phyloP scores from a whole-genome alignment of 30 jellyfish, hydroid and myxozoan species.

The Nemopilema nomurai region DNA sequence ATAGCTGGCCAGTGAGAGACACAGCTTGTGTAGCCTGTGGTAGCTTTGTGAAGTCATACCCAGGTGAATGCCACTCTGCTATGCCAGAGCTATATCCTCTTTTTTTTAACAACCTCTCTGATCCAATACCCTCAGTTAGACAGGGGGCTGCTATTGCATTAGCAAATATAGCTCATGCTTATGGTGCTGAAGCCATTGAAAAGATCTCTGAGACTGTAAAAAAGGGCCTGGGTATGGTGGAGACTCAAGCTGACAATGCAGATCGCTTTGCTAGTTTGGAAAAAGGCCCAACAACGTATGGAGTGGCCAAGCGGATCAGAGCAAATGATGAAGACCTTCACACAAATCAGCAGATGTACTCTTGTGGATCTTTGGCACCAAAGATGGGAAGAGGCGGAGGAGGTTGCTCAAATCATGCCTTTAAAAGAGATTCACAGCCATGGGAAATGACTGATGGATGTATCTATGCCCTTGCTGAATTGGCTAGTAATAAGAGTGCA shows the following conservation, averaged over 20 bases:
- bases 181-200: conserved; percentile 70
- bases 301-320: conserved; percentile 82
- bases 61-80: conserved; percentile 59
- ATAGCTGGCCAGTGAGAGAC: conserved; percentile 99
- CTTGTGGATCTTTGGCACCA: conserved; percentile 99
- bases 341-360: conserved; percentile 93
- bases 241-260: conserved; percentile 71
- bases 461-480: conserved; percentile 73
- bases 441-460: conserved; percentile 99
- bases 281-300: conserved; percentile 92
- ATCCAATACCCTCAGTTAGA: conserved; percentile 97
- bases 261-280: conserved; percentile 94
- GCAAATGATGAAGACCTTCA: conserved; percentile 84
- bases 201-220: conserved; percentile 55
- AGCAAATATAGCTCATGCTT: conserved; percentile 78
- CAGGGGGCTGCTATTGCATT: conserved; percentile 98
- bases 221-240: conserved; percentile 62
- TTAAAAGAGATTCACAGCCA: conserved; percentile 94
- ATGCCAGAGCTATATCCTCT: conserved; percentile 84
- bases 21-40: conserved; percentile 99
- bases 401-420: conserved; percentile 93
- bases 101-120: conserved; percentile 84
- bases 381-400: conserved; percentile 97
- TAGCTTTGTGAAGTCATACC: conserved; percentile 78
- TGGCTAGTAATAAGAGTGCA: conserved; percentile 52